Base-by-base conservation (phyloP, 1,140 invertebrate genomes). In the Zophobas atratus region DNA sequence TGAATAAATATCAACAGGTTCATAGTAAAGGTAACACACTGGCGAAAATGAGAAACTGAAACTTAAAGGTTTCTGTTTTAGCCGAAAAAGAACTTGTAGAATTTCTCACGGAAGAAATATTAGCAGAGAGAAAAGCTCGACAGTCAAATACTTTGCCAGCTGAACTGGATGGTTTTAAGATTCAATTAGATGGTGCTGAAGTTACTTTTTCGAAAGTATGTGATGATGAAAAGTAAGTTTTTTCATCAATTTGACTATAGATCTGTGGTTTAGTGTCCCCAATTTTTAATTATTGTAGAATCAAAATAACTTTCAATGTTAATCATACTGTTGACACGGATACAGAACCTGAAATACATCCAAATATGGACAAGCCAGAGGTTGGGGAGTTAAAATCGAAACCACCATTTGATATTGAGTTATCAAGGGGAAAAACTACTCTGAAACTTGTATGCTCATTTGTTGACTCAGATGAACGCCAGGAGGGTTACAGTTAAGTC, bases 301-400 rank as follows among this genome's bases (percentile, higher is more conserved):
- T 98, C 78, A 89, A 88, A 60, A 90, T 97, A 57, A 92, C 88
- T 70, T 93, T 97, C 81, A 97, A 97, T 86, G 93, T 98, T 0
- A 98, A 97, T 84, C 95, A 97, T 85, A 95, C 95, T 1, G 95
- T 98, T 0, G 95, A 97, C 84, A 89, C 94, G 8, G 93, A 94
- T 41, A 85, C 90, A 4, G 91, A 93, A 79, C 88, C 90, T 0
- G 92, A 95, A 79, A 84, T 92, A 1, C 89, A 93, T 79, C 86
- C 88, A 0, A 88, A 87, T 63, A 89, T 90, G 70, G 91, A 93
- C 63, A 93, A 94, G 85, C 89, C 92, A 53, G 92, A 95, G 34
- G 87, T 93, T 75, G 91, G 91, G 1, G 94, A 96, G 86, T 93
- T 97, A 92, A 92, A 93, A 60, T 96, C 95, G 57, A 96, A 94